phyloP scores from a whole-genome alignment of 2,797 vertebrate genomes.

The Podargus strigoides region DNA sequence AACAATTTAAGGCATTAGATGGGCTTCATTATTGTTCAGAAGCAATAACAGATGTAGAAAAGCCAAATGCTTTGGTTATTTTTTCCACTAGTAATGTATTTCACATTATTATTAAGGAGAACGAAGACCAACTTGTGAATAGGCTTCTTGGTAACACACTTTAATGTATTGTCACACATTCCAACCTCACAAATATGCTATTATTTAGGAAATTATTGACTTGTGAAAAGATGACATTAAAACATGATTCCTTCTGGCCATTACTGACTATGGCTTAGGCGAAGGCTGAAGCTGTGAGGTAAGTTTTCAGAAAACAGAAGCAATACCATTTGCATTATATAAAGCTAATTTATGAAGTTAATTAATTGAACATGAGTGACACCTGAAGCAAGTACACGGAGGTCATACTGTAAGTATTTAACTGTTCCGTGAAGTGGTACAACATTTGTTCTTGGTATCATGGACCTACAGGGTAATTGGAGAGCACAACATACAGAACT shows the following conservation, averaged over 20 bases:
- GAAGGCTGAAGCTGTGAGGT: background rate
- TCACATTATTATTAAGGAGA: background rate
- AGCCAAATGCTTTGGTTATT: background rate
- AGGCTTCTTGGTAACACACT: background rate
- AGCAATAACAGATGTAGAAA: background rate
- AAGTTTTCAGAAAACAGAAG: background rate
- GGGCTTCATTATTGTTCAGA: background rate
- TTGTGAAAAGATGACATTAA: background rate
- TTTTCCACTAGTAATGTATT: background rate
- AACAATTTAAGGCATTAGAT: background rate
- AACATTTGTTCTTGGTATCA: background rate
- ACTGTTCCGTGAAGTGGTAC: accelerated
- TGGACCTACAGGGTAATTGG: background rate
- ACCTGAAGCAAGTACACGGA: background rate
- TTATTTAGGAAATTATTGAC: background rate
- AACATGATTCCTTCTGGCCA: background rate
- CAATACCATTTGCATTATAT: background rate
- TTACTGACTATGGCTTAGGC: background rate
- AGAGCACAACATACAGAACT: background rate
- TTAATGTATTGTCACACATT: background rate
- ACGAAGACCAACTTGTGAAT: background rate
- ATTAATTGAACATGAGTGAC: background rate
- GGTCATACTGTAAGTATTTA: background rate
- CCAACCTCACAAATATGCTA: background rate
- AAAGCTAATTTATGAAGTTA: background rate